phyloP scores from a whole-genome alignment of 2,113 vertebrate species.

The Onychostruthus taczanowskii region DNA sequence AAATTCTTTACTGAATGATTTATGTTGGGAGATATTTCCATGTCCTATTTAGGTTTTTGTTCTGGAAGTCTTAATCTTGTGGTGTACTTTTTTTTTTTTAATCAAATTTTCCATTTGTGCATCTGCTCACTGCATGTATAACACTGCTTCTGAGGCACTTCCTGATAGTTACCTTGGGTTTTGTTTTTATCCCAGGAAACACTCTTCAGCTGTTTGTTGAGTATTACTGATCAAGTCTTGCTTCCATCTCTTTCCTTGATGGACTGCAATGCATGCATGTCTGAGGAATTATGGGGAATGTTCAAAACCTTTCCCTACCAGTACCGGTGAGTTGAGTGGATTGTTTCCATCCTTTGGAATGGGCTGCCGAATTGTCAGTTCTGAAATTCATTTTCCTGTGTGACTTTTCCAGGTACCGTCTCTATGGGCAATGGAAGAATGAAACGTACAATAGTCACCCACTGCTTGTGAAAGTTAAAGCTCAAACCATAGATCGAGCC shows the following conservation, averaged over 20 bases:
- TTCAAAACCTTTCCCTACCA: conserved; percentile 93
- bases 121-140: rapidly evolving
- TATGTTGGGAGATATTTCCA: background rate
- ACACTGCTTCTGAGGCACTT: background rate
- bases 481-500: conserved; percentile 92
- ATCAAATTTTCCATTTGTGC: rapidly evolving
- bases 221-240: conserved; percentile 87
- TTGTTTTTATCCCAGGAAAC: conserved; percentile 76
- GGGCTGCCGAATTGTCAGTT: background rate
- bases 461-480: conserved; percentile 96
- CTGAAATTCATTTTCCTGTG: background rate
- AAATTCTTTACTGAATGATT: background rate
- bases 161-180: background rate
- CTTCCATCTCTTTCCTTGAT: conserved; percentile 85
- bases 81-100: background rate
- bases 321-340: conserved; percentile 81
- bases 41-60: background rate
- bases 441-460: conserved; percentile 95
- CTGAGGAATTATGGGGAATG: conserved; percentile 94
- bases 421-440: conserved; percentile 99
- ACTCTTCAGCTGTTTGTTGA: conserved; percentile 86
- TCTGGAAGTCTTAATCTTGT: background rate
- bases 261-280: conserved; percentile 97
- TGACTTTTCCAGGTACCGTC: conserved; percentile 83
- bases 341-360: background rate